Conservation (phyloP, 2,888 invertebrate genomes). For the Linnaemya tessellans region DNA sequence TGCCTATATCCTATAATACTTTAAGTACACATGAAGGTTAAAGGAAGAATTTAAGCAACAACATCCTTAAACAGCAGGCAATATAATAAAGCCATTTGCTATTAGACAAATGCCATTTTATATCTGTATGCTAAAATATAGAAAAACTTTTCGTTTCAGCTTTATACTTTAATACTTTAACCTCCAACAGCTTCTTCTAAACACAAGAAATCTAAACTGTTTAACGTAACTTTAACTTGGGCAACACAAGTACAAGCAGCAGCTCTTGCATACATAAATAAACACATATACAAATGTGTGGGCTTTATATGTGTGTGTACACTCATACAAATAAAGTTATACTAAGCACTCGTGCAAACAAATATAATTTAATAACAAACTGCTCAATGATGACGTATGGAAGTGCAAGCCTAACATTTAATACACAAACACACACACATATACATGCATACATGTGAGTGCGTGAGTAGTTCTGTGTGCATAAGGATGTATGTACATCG, state of each 20-base stretch:
- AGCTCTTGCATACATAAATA: background rate
- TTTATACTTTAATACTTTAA: conserved; percentile 67
- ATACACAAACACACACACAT: background rate
- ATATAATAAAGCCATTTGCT: conserved; percentile 5
- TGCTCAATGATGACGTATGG: conserved; percentile 61
- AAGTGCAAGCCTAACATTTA: background rate
- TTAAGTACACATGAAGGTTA: conserved; percentile 53
- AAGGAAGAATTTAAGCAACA: conserved; percentile 4
- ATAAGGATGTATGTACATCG: background rate
- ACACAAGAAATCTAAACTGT: conserved; percentile 19
- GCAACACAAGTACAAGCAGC: background rate
- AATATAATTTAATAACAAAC: conserved; percentile 73
- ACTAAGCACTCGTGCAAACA: conserved; percentile 70
- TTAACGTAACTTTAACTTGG: conserved; percentile 39
- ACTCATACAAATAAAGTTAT: conserved; percentile 45
- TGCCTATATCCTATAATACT: conserved; percentile 7
- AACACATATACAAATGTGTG: background rate
- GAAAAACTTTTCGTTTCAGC: background rate
- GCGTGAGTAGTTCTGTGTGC: background rate
- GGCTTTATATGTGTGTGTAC: background rate
- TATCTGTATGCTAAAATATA: background rate
- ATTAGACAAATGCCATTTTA: conserved; percentile 14
- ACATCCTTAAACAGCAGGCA: background rate
- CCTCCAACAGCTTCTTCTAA: conserved; percentile 44
- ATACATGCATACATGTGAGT: background rate